Evolutionary conservation across 2,888 invertebrate species (phyloP).

Genomic region (Amblyteles armatorius): DNA sequence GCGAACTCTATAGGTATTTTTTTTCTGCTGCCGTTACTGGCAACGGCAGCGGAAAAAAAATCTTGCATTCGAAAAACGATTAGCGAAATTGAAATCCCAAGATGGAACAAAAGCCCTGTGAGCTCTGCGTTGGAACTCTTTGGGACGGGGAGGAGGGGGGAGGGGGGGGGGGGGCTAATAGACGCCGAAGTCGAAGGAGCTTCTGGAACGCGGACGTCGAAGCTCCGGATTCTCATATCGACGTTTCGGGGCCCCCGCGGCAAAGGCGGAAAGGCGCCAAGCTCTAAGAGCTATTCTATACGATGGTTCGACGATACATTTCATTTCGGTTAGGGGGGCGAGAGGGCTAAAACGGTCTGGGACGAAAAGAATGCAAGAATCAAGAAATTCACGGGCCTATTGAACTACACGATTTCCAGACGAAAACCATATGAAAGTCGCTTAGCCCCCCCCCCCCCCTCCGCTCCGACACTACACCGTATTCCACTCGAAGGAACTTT

Average conservation of each 20-base stretch:
- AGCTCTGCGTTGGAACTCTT: slow-evolving; percentile 22
- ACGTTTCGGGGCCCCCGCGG: slow-evolving; percentile 33
- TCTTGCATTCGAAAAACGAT: slow-evolving; percentile 55
- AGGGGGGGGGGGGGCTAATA: not conserved
- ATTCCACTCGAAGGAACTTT: slow-evolving; percentile 31
- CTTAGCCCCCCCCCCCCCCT: not conserved
- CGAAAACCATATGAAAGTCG: not conserved
- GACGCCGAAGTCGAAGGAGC: slow-evolving; percentile 6
- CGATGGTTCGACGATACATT: not conserved
- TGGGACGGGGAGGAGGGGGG: not conserved
- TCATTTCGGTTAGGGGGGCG: not conserved
- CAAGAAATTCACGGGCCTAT: not conserved
- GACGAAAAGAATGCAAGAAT: not conserved
- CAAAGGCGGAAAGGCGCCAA: slow-evolving; percentile 11
- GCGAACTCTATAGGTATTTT: slow-evolving; percentile 1
- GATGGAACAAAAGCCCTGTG: slow-evolving; percentile 36
- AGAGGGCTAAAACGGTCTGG: not conserved
- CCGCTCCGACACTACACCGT: not conserved
- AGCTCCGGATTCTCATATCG: slow-evolving; percentile 12
- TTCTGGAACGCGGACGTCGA: slow-evolving; percentile 21
- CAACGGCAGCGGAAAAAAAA: slow-evolving; percentile 2
- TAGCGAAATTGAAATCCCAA: slow-evolving; percentile 60
- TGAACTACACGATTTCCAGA: not conserved
- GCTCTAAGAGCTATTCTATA: slow-evolving; percentile 8
- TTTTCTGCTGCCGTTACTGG: not conserved